Base-by-base conservation (phyloP, 2,113 vertebrate species). In the Mugil cephalus region DNA sequence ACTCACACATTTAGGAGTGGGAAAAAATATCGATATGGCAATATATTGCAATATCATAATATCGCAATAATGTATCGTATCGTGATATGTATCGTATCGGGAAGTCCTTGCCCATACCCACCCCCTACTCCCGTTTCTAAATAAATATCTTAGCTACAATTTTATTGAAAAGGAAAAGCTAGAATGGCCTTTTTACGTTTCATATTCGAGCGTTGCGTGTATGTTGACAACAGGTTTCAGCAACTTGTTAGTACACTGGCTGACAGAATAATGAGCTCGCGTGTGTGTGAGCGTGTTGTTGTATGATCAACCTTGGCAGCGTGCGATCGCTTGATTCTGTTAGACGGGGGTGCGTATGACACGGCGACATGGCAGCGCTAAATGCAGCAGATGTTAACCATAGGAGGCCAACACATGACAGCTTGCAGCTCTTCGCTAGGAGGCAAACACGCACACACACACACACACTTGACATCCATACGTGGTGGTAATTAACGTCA, bases 351-450 rank as follows among this genome's bases (percentile, higher is more conserved):
- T 80, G 83, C 75, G 78, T 75, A 63, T 69, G 65, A 59, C 53
- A 74, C 61, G 77, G 83, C 58, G 34, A 82, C 85, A 79, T 80
- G 82, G 82, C 74, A 74, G 61, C 38, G 34, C 84, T 91, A 88
- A 89, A 82, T 68, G 64, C 61, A 86, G 95, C 96, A 97, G 96
- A 96, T 98, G 96, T 96, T 96, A 94, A 94, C 93, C 94, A 91
- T 94, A 84, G 94, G 94, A 95, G 95, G 91, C 93, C 93, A 94
- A 95, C 93, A 95, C 94, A 93, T 93, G 95, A 94, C 95, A 97
- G 96, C 95, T 95, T 95, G 94, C 93, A 93, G 89, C 93, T 92
- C 91, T 93, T 91, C 88, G 93, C 91, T 93, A 93, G 90, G 82
- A 90, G 87, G 87, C 46, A 74, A 51, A 63, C 68, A 80, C 68